phyloP scores from a whole-genome alignment of 1,140 invertebrate genomes.

The Hypsibius dujardini region DNA sequence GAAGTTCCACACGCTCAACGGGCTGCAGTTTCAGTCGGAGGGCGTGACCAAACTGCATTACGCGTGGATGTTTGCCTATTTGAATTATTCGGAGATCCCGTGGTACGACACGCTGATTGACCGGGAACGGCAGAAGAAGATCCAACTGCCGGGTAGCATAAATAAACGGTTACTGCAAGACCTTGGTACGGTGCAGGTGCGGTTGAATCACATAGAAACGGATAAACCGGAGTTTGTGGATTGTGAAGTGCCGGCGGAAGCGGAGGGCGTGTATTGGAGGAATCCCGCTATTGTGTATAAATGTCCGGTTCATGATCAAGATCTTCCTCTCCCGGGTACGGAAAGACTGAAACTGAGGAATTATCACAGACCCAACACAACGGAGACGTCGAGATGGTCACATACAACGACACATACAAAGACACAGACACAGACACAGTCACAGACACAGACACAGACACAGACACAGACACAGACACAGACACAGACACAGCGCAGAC shows the following conservation, averaged over 20 bases:
- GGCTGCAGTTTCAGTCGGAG: not conserved
- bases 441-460: too few species aligned
- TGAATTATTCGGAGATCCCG: not conserved
- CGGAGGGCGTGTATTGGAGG: not conserved
- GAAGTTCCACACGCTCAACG: not conserved
- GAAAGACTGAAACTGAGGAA: too few species aligned
- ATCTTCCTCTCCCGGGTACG: not conserved
- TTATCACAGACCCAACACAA: too few species aligned
- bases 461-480: too few species aligned
- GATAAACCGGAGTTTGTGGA: not conserved
- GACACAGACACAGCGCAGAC: too few species aligned
- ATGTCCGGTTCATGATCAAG: constrained; percentile 4
- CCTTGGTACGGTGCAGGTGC: not conserved
- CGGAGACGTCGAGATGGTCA: too few species aligned
- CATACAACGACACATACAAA: too few species aligned
- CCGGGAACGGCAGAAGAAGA: not conserved
- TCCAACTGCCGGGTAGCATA: not conserved
- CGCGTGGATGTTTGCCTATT: not conserved
- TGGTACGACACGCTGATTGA: not conserved
- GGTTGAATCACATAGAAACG: not conserved
- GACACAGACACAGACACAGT: too few species aligned
- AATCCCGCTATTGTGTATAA: not conserved
- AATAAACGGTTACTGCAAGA: constrained; percentile 1
- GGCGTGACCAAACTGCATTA: not conserved
- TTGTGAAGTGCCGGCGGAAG: not conserved